Conservation (phyloP, 2,888 invertebrate genomes). For the Stratiomys singularior region DNA sequence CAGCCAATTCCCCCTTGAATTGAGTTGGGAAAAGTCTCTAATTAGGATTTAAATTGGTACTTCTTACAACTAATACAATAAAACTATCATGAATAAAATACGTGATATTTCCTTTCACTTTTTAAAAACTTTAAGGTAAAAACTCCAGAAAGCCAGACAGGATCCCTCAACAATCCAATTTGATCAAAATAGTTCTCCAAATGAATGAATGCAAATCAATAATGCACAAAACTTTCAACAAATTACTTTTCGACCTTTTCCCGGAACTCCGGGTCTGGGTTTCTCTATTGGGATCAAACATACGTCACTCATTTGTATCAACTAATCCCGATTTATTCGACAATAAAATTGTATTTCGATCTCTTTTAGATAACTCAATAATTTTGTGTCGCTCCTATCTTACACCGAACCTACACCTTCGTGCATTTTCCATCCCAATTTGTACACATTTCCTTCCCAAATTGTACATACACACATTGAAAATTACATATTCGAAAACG, state of each 20-base stretch:
- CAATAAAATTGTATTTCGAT: slow-evolving; percentile 35
- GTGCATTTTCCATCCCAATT: neutral
- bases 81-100: too few species aligned
- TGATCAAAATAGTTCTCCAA: too few species aligned
- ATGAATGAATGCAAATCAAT: slow-evolving; percentile 2
- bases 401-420: neutral
- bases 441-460: slow-evolving; percentile 4
- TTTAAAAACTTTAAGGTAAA: too few species aligned
- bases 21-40: too few species aligned
- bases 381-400: neutral
- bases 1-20: too few species aligned
- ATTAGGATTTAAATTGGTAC: too few species aligned
- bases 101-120: too few species aligned
- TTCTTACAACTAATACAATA: too few species aligned
- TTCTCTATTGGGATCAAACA: too few species aligned
- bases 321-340: slow-evolving; percentile 28
- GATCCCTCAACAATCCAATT: too few species aligned
- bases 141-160: too few species aligned
- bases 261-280: too few species aligned
- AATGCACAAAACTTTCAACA: slow-evolving; percentile 25
- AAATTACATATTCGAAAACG: slow-evolving; percentile 35
- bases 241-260: slow-evolving; percentile 14
- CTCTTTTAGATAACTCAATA: neutral
- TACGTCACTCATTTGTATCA: slow-evolving; percentile 18
- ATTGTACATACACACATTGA: neutral